These are phyloP conservation scores for Crax fasciolata DNA, from an alignment of 2,797 vertebrate genomes.

Conservation along the genomic window DNA sequence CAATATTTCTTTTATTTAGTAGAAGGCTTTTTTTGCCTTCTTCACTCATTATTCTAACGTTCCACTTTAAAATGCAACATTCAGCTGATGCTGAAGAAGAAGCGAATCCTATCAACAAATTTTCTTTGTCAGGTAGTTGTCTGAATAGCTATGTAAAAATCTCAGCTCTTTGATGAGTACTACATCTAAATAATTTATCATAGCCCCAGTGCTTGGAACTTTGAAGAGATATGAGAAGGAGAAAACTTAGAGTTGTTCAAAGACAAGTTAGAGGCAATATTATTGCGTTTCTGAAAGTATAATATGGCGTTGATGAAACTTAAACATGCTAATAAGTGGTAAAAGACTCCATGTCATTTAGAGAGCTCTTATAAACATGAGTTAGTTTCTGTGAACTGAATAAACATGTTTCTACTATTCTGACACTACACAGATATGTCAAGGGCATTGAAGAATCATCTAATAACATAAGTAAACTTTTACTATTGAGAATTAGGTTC, in stretches of 20 bases:
- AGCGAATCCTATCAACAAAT: constrained; percentile 11
- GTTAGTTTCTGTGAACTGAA: background rate
- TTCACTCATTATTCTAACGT: background rate
- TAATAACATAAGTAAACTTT: background rate
- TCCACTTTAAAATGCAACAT: constrained; percentile 1
- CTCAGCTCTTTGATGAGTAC: constrained; percentile 21
- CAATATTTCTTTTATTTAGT: background rate
- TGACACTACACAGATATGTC: background rate
- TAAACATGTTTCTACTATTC: background rate
- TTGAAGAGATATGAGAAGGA: background rate
- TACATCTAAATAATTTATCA: constrained; percentile 52
- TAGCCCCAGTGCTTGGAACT: constrained; percentile 32
- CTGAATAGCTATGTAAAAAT: constrained; percentile 6
- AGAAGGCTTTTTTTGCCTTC: background rate
- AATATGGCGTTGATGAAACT: background rate
- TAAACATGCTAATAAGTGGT: background rate
- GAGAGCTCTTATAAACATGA: background rate
- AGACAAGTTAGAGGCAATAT: constrained; percentile 24
- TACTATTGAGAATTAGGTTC: background rate
- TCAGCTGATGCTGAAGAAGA: background rate
- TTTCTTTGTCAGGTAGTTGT: background rate
- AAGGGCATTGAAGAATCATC: background rate
- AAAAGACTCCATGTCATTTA: background rate
- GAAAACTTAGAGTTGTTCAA: background rate
- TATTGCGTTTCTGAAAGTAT: constrained; percentile 2